Evolutionary conservation across 2,888 invertebrate genomes (phyloP).

Genomic region (Idaea biselata): DNA sequence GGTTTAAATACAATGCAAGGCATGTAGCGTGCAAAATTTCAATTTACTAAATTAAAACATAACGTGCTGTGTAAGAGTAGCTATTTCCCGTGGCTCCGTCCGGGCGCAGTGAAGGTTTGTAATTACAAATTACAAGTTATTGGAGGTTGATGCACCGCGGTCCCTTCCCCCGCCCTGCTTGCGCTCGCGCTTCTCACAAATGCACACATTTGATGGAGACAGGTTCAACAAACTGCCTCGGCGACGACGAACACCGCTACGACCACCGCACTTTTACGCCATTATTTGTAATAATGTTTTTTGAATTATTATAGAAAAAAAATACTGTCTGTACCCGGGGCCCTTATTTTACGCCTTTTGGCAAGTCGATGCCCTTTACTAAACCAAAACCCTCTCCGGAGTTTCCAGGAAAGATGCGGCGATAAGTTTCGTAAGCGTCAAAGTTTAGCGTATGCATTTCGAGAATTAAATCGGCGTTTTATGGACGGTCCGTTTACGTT

Average conservation of each 20-base stretch:
- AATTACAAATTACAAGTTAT: constrained; percentile 78
- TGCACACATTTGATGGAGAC: constrained; percentile 68
- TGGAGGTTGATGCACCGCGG: constrained; percentile 74
- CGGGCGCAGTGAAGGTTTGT: constrained; percentile 72
- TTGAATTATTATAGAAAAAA: constrained; percentile 61
- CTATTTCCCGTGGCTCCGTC: constrained; percentile 66
- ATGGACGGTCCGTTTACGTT: background rate
- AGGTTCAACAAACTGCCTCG: constrained; percentile 74
- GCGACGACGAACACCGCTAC: constrained; percentile 43
- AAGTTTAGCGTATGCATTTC: constrained; percentile 23
- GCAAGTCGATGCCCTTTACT: constrained; percentile 38
- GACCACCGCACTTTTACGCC: constrained; percentile 62
- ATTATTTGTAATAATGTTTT: constrained; percentile 59
- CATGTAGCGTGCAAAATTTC: constrained; percentile 38
- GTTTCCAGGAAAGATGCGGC: constrained; percentile 43
- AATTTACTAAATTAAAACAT: constrained; percentile 58
- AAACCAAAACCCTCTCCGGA: constrained; percentile 34
- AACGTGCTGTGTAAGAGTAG: constrained; percentile 60
- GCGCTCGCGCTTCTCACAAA: constrained; percentile 54
- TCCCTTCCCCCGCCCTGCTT: constrained; percentile 41
- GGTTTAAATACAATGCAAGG: constrained; percentile 29
- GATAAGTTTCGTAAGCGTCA: constrained; percentile 34
- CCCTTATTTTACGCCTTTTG: constrained; percentile 50
- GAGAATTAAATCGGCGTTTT: background rate
- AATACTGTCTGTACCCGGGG: constrained; percentile 35